A percentile compares a stretch with the other conserved stretches of the same genome.
Evolutionary conservation across 2,113 vertebrate species (phyloP).

Genomic region (Forbesichthys papilliferus): DNA sequence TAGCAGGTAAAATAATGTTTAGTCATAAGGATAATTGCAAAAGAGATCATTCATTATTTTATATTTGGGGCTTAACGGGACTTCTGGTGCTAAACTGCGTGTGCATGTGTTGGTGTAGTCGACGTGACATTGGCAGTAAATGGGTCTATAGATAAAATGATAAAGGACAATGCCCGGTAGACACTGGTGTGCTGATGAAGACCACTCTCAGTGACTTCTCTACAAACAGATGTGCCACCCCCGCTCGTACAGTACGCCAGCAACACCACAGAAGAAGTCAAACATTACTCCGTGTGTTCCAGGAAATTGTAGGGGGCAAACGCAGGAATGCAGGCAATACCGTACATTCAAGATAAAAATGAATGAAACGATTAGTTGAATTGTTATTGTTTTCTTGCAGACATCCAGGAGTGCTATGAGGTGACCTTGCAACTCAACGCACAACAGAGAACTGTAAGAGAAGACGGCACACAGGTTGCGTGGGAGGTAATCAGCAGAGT

Average conservation of each 20-base stretch:
- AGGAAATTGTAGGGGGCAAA: background rate
- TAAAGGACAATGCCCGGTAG: background rate
- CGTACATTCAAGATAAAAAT: background rate
- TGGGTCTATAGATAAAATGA: too few species aligned
- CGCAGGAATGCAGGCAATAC: background rate
- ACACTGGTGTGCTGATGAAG: constrained; percentile 25
- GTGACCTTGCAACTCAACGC: constrained; percentile 77
- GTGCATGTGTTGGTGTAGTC: too few species aligned
- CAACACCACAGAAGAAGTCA: constrained; percentile 20
- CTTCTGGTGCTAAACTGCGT: too few species aligned
- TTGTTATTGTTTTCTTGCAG: constrained; percentile 56
- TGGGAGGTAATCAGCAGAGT: constrained; percentile 69
- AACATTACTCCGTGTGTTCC: constrained; percentile 17
- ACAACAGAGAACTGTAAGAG: constrained; percentile 59
- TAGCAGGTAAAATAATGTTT: too few species aligned
- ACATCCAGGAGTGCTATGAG: constrained; percentile 83
- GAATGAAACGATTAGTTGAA: constrained; percentile 27
- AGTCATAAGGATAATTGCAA: too few species aligned
- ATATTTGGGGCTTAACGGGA: too few species aligned
- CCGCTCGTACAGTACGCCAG: constrained; percentile 34
- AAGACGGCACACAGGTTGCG: constrained; percentile 55
- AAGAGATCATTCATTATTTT: too few species aligned
- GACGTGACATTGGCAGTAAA: too few species aligned
- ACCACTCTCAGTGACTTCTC: constrained; percentile 23
- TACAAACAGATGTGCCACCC: constrained; percentile 46